Evolutionary conservation across 1,140 invertebrate genomes (phyloP), one percentile per base, ranked within the genome.

Genomic region (Pararge aegeria): DNA sequence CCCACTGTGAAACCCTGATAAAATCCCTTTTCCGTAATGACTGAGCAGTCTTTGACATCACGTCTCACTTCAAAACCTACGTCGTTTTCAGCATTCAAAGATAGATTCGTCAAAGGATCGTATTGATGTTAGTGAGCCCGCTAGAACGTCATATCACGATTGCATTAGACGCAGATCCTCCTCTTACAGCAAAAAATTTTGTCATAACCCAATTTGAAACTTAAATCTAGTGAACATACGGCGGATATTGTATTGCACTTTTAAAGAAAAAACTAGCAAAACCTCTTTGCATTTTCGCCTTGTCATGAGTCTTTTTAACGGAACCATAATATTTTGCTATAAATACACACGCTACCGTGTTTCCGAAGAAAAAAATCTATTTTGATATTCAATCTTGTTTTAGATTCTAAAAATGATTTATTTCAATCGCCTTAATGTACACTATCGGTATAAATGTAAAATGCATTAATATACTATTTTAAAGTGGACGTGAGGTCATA

Each of bases 101-200:
- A 66, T 60, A 7, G 51, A 64, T 42, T 38, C 48, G 44, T 72
- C 63, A 71, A 65, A 67, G 68, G 20, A 30, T 21, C 44, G 18
- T 62, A 62, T 62, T 42, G 60, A 49, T 56, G 60, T 56, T 62
- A 52, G 48, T 56, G 54, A 64, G 59, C 52, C 19, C 56, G 38
- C 21, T 30, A 53, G 53, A 66, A 65, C 38, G 38, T 40, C 38
- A 16, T 54, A 20, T 18, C 54, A 34, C 27, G 42, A 46, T 46
- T 55, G 55, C 55, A 56, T 56, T 56, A 56, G 46, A 58, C 38
- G 18, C 20, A 50, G 46, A 50, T 58, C 46, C 38, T 15, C 46
- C 21, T 51, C 34, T 49, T 58, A 7, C 34, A 51, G 48, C 48
- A 34, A 40, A 40, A 51, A 20, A 15, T 15, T 20, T 27, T 42